phyloP scores from a whole-genome alignment of 2,888 invertebrate species.

The Cremastinae sp. region DNA sequence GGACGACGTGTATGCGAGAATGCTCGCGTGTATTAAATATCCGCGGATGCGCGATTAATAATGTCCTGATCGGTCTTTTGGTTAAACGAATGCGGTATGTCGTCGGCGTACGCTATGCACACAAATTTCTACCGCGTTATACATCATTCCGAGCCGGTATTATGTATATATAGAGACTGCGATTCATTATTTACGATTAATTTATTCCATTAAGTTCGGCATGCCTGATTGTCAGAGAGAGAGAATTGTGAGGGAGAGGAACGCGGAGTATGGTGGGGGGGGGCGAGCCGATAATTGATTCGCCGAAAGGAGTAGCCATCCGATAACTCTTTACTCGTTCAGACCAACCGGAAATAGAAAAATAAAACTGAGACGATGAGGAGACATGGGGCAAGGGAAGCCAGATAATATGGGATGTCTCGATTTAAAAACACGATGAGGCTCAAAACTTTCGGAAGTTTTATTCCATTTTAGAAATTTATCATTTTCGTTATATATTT shows the following conservation, averaged over 20 bases:
- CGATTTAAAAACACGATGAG: not conserved
- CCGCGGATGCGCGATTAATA: constrained; percentile 45
- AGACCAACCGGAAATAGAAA: constrained; percentile 30
- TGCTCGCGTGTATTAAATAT: constrained; percentile 17
- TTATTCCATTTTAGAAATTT: no score
- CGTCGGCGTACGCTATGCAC: constrained; percentile 38
- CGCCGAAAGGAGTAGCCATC: constrained; percentile 61
- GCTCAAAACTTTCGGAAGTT: not conserved
- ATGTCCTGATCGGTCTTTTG: constrained; percentile 44
- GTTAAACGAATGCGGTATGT: constrained; percentile 49
- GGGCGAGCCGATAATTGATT: constrained; percentile 63
- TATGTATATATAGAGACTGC: constrained; percentile 38
- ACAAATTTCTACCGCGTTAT: constrained; percentile 53
- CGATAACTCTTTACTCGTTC: constrained; percentile 58
- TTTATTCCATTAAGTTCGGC: constrained; percentile 59
- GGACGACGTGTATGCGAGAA: constrained; percentile 23
- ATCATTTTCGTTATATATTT: no score
- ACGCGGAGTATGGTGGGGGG: constrained; percentile 26
- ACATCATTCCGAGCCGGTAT: constrained; percentile 33
- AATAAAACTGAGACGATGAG: constrained; percentile 49
- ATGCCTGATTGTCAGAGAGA: constrained; percentile 11
- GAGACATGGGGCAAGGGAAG: not conserved
- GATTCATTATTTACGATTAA: constrained; percentile 61
- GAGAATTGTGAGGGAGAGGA: not conserved
- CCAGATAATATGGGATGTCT: not conserved